Base-by-base conservation (phyloP, 2,113 vertebrate genomes). In the Pachypanchax playfairii region DNA sequence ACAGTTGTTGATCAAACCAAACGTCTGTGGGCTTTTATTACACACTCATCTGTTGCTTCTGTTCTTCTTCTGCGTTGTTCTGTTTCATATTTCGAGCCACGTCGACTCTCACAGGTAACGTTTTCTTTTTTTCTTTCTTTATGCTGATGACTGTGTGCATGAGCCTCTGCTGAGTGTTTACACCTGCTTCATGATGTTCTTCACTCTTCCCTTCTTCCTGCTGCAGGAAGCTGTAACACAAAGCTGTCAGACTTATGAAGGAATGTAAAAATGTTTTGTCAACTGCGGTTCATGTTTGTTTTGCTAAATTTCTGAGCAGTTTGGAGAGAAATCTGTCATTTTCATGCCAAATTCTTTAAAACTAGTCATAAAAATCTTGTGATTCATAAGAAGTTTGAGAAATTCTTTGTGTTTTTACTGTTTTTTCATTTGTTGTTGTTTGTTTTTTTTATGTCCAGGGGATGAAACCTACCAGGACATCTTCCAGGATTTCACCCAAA, bases 401-500 rank as follows among this genome's bases (percentile, higher is more conserved):
- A n/a, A n/a, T n/a, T n/a, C n/a, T n/a, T n/a, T n/a, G n/a, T 31
- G 3, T 9, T 31, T 62, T 6, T 0, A 18, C 6, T 8, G n/a
- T 50, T 9, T 2, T 42, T 28, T 3, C 46, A 26, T 35, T 56
- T 36, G 20, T 35, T 80, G 11, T 79, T 0, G 1, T 51, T 4
- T 28, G 5, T 17, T 79, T 17, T 55, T 3, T 2, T 5, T 41
- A 22, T 67, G 48, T 73, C 44, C 90, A 99, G 97, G 97, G 75
- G 96, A 99, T 61, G 97, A 97, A 92, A 94, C 96, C 43, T 98
- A 98, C 81, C 96, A 98, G 87, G 97, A 99, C 87, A 99, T 99
- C 82, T 99, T 99, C 83, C 94, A 97, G 86, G 97, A 99, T 83
- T 99, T 98, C 90, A 94, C 96, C 59, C 95, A 98, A 80, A 98